Conservation (phyloP, 2,888 invertebrate species). For the Zelleria hepariella region DNA sequence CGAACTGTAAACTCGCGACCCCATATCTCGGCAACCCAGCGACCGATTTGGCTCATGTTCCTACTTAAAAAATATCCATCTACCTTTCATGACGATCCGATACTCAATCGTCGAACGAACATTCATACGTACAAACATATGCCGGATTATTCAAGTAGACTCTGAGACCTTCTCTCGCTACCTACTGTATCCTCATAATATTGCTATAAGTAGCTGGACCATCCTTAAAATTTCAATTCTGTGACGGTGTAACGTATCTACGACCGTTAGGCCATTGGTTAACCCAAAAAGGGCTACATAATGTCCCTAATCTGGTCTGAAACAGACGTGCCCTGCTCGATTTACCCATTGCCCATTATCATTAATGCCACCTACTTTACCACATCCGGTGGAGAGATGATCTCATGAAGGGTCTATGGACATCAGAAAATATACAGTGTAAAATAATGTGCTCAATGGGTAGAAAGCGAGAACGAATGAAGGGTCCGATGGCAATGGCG, state of each 20-base stretch:
- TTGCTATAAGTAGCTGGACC: too few species aligned
- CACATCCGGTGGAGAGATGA: background rate
- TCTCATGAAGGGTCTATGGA: background rate
- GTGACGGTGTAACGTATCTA: background rate
- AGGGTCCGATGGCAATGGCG: background rate
- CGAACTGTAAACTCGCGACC: too few species aligned
- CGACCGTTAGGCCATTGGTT: background rate
- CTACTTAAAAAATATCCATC: too few species aligned
- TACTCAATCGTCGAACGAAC: too few species aligned
- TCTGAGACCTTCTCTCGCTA: too few species aligned
- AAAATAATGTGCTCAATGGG: background rate
- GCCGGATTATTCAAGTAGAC: too few species aligned
- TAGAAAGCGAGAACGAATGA: too few species aligned
- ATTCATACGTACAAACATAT: too few species aligned
- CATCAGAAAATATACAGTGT: background rate
- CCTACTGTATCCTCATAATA: too few species aligned
- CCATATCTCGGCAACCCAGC: too few species aligned
- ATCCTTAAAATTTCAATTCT: background rate
- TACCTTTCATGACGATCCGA: too few species aligned
- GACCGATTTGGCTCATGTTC: too few species aligned
- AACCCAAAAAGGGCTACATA: background rate
- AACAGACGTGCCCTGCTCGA: background rate
- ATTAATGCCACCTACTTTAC: background rate
- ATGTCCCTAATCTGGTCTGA: background rate
- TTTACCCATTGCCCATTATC: background rate